Percentiles rank a stretch among this genome's conserved stretches.
Conservation (phyloP, 2,113 vertebrate genomes). For the Acrocephalus arundinaceus region DNA sequence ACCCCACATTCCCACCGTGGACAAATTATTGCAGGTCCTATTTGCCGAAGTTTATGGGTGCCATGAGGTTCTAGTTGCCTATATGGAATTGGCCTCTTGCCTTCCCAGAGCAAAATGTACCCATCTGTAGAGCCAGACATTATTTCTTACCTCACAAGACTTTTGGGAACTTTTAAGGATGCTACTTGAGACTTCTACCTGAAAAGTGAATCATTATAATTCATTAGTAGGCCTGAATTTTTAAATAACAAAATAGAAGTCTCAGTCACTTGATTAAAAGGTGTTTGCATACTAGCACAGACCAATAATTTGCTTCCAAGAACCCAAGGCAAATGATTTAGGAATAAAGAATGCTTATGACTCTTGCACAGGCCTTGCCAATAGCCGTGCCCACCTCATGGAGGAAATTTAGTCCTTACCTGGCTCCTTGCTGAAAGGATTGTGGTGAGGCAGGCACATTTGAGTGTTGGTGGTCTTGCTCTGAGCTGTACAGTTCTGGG, state of each 20-base stretch:
- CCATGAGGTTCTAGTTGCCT: not conserved
- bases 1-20: accelerated
- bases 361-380: not conserved
- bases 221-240: not conserved
- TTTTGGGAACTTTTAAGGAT: not conserved
- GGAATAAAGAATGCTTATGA: not conserved
- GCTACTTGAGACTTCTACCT: not conserved
- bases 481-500: not conserved
- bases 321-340: not conserved
- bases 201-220: not conserved
- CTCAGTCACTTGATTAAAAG: constrained; percentile 1
- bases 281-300: not conserved
- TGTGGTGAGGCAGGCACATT: not conserved
- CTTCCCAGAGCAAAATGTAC: not conserved
- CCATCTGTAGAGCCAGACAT: not conserved
- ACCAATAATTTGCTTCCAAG: not conserved
- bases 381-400: not conserved
- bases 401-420: not conserved
- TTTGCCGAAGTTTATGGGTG: not conserved
- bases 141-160: not conserved
- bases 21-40: not conserved
- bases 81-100: not conserved
- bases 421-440: not conserved
- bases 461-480: not conserved
- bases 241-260: not conserved